A percentile compares a stretch with the other conserved stretches of the same genome.
Conservation (phyloP, 2,113 vertebrate genomes). For the Panthera uncia region DNA sequence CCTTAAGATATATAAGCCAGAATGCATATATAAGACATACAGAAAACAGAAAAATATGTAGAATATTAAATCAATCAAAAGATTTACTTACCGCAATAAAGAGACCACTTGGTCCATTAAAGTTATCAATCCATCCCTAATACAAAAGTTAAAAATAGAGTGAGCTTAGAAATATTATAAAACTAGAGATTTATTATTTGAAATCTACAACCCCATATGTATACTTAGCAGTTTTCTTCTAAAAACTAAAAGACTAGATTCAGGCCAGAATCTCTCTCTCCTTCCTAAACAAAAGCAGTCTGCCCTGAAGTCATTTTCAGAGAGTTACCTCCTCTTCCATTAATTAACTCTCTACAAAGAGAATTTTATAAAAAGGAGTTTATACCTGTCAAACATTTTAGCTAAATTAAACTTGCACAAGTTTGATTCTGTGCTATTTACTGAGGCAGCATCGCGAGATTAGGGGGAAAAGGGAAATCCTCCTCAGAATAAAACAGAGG, state of each 20-base stretch:
- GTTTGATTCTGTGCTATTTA: constrained; percentile 49
- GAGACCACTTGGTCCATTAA: constrained; percentile 98
- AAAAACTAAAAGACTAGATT: constrained; percentile 25
- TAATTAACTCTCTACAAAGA: constrained; percentile 51
- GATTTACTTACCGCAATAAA: constrained; percentile 96
- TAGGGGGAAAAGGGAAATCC: background rate
- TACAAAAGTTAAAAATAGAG: constrained; percentile 60
- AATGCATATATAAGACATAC: background rate
- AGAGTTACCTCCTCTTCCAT: background rate
- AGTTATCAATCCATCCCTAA: constrained; percentile 99
- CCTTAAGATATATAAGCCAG: constrained; percentile 67
- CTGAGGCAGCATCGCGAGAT: background rate
- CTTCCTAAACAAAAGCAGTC: background rate
- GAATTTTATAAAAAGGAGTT: constrained; percentile 22
- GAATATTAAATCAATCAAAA: constrained; percentile 54
- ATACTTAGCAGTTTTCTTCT: constrained; percentile 27
- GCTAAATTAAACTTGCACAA: background rate
- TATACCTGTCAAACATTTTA: background rate
- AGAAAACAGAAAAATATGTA: constrained; percentile 38
- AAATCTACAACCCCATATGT: constrained; percentile 19
- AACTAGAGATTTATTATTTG: constrained; percentile 34
- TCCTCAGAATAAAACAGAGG: constrained; percentile 31
- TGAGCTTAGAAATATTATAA: constrained; percentile 52
- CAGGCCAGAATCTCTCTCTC: background rate
- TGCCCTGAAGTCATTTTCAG: constrained; percentile 50